Conservation (phyloP, 2,797 vertebrate genomes). For the Thamnophis elegans region DNA sequence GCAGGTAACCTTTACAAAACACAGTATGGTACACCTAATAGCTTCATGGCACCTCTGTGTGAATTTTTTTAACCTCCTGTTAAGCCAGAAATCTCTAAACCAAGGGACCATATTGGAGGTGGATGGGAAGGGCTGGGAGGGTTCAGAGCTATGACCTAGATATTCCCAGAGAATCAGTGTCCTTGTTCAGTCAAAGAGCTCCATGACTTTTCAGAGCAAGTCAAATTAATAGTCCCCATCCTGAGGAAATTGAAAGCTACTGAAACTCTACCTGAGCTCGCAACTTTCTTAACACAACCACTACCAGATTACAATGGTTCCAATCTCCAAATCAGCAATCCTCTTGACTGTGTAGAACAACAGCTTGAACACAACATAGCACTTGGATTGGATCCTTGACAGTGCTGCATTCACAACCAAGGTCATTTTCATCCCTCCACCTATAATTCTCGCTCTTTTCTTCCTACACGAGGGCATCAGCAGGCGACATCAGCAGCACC, state of each 20-base stretch:
- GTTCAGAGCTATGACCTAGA: not conserved
- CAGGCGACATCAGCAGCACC: not conserved
- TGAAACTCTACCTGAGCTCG: not conserved
- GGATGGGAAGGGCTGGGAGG: not conserved
- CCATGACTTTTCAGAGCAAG: not conserved
- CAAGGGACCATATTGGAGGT: not conserved
- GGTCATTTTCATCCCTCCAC: not conserved
- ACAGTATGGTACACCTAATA: not conserved
- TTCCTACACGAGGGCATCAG: not conserved
- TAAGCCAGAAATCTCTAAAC: not conserved
- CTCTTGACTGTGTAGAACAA: not conserved
- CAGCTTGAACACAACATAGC: not conserved
- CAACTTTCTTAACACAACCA: not conserved
- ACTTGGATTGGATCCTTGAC: not conserved
- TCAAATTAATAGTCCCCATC: not conserved
- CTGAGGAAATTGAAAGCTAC: not conserved
- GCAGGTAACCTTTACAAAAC: not conserved
- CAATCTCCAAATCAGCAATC: not conserved
- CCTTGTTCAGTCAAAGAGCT: not conserved
- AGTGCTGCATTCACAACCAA: not conserved
- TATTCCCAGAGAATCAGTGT: not conserved
- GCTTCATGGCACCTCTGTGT: not conserved
- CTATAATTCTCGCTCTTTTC: not conserved
- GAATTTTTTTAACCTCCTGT: not conserved
- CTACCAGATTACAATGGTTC: not conserved